Evolutionary conservation across 2,888 invertebrate genomes (phyloP).

Genomic region (Drosophila mercatorum): DNA sequence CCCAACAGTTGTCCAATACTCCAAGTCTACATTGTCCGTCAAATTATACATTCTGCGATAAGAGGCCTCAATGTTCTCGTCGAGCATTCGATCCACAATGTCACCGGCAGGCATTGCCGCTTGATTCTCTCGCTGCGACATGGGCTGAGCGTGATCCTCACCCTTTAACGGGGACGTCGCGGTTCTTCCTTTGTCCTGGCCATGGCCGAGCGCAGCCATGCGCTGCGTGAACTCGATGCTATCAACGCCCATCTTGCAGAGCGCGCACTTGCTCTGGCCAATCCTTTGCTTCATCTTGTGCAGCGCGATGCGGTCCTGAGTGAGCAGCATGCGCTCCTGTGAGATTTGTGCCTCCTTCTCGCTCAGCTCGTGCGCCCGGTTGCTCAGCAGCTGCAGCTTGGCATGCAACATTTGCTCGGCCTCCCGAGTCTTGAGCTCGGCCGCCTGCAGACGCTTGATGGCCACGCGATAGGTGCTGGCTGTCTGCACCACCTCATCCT

Average conservation of each 20-base stretch:
- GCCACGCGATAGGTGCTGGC: constrained; percentile 76
- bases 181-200: constrained; percentile 6
- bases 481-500: constrained; percentile 81
- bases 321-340: constrained; percentile 81
- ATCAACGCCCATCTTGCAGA: constrained; percentile 82
- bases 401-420: constrained; percentile 80
- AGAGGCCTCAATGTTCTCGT: constrained; percentile 81
- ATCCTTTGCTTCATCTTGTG: constrained; percentile 78
- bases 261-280: constrained; percentile 79
- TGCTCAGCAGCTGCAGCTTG: constrained; percentile 80
- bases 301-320: constrained; percentile 82
- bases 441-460: constrained; percentile 74
- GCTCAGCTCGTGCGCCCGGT: constrained; percentile 78
- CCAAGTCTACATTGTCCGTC: constrained; percentile 29
- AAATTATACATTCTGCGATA: constrained; percentile 75
- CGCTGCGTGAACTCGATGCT: constrained; percentile 73
- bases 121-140: constrained; percentile 8
- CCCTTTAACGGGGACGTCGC: background rate
- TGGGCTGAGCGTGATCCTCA: background rate
- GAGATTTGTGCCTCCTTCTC: constrained; percentile 83
- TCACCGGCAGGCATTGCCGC: constrained; percentile 36
- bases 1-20: constrained; percentile 60
- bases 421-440: constrained; percentile 71
- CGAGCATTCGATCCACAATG: constrained; percentile 81
- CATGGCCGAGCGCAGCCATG: constrained; percentile 10